phyloP scores from a whole-genome alignment of 2,113 vertebrate genomes.

The Lasiurus cinereus region DNA sequence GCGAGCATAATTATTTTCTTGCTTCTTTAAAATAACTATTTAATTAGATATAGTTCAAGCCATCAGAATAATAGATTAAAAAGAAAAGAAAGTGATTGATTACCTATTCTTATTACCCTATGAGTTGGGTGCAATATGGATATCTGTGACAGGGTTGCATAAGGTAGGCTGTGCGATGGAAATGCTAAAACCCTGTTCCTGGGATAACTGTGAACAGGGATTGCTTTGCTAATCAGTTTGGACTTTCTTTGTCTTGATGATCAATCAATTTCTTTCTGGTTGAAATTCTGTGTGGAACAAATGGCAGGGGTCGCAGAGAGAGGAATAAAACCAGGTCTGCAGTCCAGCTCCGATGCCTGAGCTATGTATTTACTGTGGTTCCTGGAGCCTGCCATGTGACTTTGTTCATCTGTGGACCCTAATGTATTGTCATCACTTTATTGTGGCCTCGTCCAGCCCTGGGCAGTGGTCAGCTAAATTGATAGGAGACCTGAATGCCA shows the following conservation, averaged over 20 bases:
- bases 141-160: neutral
- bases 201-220: too few relatives aligned
- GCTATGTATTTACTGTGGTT: neutral
- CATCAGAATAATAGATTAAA: neutral
- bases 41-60: neutral
- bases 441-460: neutral
- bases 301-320: neutral
- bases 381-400: neutral
- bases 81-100: neutral
- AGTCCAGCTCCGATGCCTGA: neutral
- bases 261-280: neutral
- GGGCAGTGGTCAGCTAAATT: neutral
- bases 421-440: neutral
- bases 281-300: slow-evolving; percentile 14
- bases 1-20: neutral
- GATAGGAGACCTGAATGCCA: neutral
- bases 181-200: neutral
- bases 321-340: neutral
- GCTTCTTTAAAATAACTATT: slow-evolving; percentile 29
- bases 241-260: neutral
- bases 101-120: neutral
- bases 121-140: neutral
- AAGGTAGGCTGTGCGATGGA: neutral
- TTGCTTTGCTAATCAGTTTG: neutral
- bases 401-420: neutral